phyloP scores from a whole-genome alignment of 2,888 invertebrate genomes.

The Drosophila atripex region DNA sequence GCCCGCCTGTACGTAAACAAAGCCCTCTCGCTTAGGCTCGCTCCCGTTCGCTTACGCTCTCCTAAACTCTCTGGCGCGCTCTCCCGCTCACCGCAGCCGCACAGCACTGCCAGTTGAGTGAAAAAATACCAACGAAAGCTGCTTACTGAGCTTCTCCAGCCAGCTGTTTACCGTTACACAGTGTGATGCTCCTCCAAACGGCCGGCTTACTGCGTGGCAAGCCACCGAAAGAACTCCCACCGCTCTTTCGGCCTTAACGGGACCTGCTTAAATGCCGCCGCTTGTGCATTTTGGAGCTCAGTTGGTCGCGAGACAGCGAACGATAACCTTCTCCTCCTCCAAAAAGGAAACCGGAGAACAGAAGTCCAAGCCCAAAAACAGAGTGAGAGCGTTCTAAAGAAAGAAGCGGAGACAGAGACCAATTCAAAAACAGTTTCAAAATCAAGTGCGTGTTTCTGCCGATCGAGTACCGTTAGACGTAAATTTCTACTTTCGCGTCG shows the following conservation, averaged over 20 bases:
- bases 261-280: slow-evolving; percentile 67
- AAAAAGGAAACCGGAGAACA: not conserved
- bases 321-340: slow-evolving; percentile 48
- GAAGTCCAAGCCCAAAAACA: not conserved
- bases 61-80: not conserved
- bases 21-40: not conserved
- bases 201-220: slow-evolving; percentile 54
- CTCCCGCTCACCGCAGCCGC: not conserved
- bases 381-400: slow-evolving; percentile 1
- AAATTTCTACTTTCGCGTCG: slow-evolving; percentile 1
- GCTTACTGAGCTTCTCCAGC: slow-evolving; percentile 17
- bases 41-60: not conserved
- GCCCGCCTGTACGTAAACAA: slow-evolving; percentile 36
- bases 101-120: slow-evolving; percentile 20
- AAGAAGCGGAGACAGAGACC: slow-evolving; percentile 1
- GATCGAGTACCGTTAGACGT: slow-evolving; percentile 7
- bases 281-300: slow-evolving; percentile 57
- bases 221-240: slow-evolving; percentile 12
- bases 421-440: slow-evolving; percentile 1
- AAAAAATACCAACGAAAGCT: slow-evolving; percentile 6
- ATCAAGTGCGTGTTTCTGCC: not conserved
- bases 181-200: slow-evolving; percentile 9
- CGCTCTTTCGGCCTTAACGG: slow-evolving; percentile 1
- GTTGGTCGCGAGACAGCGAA: slow-evolving; percentile 75
- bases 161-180: slow-evolving; percentile 41